Conservation (phyloP, 1,140 invertebrate genomes). For the Drosophila neocordata region DNA sequence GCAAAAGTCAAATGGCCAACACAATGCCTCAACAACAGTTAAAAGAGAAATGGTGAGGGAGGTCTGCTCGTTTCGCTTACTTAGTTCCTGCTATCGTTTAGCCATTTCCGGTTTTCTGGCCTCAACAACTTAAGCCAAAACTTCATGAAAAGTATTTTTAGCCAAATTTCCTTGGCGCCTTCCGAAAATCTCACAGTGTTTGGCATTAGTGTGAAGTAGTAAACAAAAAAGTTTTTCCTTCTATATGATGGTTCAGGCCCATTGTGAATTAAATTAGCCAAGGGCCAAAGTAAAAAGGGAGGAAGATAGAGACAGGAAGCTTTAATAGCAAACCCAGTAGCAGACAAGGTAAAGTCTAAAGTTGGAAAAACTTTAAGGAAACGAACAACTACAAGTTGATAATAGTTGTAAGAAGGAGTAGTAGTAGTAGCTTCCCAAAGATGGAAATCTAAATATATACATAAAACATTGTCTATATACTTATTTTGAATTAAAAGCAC, state of each 20-base stretch:
- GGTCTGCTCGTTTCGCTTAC: background rate
- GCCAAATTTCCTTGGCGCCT: constrained; percentile 63
- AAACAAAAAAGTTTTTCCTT: constrained; percentile 58
- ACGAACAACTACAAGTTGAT: background rate
- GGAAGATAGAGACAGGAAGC: background rate
- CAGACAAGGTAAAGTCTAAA: constrained; percentile 10
- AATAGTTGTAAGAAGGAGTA: background rate
- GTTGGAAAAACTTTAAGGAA: constrained; percentile 10
- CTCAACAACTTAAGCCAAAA: constrained; percentile 33
- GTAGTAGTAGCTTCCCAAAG: too few relatives aligned
- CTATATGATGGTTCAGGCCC: constrained; percentile 17
- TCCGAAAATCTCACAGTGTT: background rate
- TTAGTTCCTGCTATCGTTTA: constrained; percentile 46
- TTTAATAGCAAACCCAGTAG: background rate
- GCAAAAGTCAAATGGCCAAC: constrained; percentile 41
- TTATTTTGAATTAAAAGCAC: background rate
- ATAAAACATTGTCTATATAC: constrained; percentile 4
- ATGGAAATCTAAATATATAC: constrained; percentile 3
- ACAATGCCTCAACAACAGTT: constrained; percentile 34
- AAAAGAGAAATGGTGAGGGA: background rate
- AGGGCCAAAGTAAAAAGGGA: background rate
- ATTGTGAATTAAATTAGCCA: constrained; percentile 70
- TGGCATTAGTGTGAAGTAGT: constrained; percentile 34
- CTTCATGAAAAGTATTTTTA: constrained; percentile 64
- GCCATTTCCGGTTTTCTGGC: constrained; percentile 20